Evolutionary conservation across 2,113 vertebrate species (phyloP).

Genomic region (Cheilinus undulatus): DNA sequence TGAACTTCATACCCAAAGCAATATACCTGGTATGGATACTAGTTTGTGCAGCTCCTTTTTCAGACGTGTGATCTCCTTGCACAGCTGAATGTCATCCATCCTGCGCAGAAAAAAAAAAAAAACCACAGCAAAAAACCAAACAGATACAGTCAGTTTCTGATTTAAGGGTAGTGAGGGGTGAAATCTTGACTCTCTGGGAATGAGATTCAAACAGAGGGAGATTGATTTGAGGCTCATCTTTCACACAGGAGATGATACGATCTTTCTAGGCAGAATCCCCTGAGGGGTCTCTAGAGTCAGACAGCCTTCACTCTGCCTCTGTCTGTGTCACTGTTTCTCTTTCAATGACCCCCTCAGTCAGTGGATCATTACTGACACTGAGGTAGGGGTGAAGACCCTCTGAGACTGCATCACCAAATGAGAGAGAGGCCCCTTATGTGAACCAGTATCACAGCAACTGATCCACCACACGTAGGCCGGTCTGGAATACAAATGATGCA

Average conservation of each 20-base stretch:
- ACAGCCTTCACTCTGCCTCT: slow-evolving; percentile 16
- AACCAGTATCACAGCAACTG: background rate
- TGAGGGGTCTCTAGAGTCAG: slow-evolving; percentile 15
- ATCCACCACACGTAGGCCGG: background rate
- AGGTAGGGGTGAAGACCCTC: slow-evolving; percentile 3
- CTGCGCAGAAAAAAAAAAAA: slow-evolving; percentile 63
- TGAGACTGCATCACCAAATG: background rate
- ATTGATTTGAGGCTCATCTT: slow-evolving; percentile 17
- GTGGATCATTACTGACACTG: slow-evolving; percentile 27
- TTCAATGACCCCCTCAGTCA: slow-evolving; percentile 13
- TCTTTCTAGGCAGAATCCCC: slow-evolving; percentile 28
- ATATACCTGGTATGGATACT: slow-evolving; percentile 83
- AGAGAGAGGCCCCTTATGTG: background rate
- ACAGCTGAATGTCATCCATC: slow-evolving; percentile 92
- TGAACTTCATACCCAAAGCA: background rate
- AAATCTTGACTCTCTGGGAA: slow-evolving; percentile 14
- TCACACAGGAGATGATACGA: slow-evolving; percentile 13
- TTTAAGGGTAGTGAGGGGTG: background rate
- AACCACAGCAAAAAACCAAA: background rate
- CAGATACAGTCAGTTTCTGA: background rate
- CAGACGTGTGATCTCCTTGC: slow-evolving; percentile 88
- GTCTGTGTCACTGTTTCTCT: background rate
- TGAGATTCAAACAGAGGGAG: slow-evolving; percentile 17
- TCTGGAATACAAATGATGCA: slow-evolving; percentile 30
- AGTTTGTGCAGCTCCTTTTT: slow-evolving; percentile 88